These are phyloP conservation scores for Montifringilla adamsi DNA, from an alignment of 2,113 vertebrate genomes.

Conservation along the genomic window DNA sequence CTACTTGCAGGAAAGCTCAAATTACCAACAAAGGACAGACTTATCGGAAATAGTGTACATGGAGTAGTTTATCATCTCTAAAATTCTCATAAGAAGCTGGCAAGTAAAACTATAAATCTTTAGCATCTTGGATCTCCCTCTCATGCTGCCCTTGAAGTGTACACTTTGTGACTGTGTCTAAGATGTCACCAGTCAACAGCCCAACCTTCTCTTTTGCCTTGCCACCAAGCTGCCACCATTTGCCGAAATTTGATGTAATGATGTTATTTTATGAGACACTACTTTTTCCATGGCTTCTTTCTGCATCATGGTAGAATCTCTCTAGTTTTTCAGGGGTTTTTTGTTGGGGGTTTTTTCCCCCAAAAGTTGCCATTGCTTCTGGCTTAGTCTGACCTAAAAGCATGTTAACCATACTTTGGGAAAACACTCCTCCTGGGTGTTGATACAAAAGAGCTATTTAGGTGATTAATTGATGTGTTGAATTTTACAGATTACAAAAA, in stretches of 20 bases:
- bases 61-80: rapidly evolving
- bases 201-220: not conserved
- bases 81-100: not conserved
- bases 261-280: not conserved
- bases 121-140: not conserved
- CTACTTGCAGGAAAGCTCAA: not conserved
- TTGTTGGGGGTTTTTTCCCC: not conserved
- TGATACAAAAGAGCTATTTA: not conserved
- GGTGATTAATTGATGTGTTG: constrained; percentile 30
- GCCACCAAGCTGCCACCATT: not conserved
- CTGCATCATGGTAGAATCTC: not conserved
- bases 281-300: not conserved
- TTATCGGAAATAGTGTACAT: rapidly evolving
- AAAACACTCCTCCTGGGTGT: not conserved
- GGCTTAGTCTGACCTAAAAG: not conserved
- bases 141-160: not conserved
- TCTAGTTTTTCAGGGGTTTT: not conserved
- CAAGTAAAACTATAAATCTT: not conserved
- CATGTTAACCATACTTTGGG: not conserved
- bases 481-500: constrained; percentile 36
- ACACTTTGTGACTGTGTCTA: not conserved
- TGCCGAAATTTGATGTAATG: not conserved
- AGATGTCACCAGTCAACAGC: not conserved
- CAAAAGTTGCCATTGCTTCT: not conserved
- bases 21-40: not conserved